Percentiles rank a stretch among this genome's conserved stretches.
Conservation (phyloP, 2,797 vertebrate genomes). For the Apogon talboti region DNA sequence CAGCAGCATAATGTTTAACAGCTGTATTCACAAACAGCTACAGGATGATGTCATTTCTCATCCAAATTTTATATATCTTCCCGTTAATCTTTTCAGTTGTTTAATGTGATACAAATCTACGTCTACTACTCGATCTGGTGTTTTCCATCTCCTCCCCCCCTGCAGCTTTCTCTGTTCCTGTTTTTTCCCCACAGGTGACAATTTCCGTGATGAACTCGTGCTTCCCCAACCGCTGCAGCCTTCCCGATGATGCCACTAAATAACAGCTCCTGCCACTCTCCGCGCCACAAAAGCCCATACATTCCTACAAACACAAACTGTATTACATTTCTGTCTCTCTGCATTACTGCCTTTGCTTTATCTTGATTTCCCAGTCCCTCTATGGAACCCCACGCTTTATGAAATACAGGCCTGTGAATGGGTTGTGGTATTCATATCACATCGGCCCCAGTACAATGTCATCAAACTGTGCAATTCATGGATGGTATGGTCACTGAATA, state of each 20-base stretch:
- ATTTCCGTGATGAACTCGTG: constrained; percentile 53
- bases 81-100: constrained; percentile 23
- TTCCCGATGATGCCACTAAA: constrained; percentile 48
- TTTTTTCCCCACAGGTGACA: constrained; percentile 25
- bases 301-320: constrained; percentile 34
- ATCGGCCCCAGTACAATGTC: neutral
- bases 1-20: constrained; percentile 49
- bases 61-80: constrained; percentile 9
- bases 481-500: constrained; percentile 5
- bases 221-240: constrained; percentile 36
- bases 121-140: neutral
- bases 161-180: neutral
- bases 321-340: constrained; percentile 49
- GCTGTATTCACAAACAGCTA: constrained; percentile 53
- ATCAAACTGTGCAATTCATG: constrained; percentile 17
- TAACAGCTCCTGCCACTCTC: constrained; percentile 62
- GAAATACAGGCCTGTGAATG: constrained; percentile 27
- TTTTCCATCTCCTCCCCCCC: constrained; percentile 8
- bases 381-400: constrained; percentile 39
- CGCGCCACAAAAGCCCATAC: constrained; percentile 21
- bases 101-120: constrained; percentile 11
- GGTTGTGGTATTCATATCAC: constrained; percentile 11
- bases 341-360: constrained; percentile 42
- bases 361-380: constrained; percentile 54
- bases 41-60: constrained; percentile 41